These are phyloP conservation scores for Autographa gamma DNA, from an alignment of 2,888 invertebrate genomes.

Conservation along the genomic window DNA sequence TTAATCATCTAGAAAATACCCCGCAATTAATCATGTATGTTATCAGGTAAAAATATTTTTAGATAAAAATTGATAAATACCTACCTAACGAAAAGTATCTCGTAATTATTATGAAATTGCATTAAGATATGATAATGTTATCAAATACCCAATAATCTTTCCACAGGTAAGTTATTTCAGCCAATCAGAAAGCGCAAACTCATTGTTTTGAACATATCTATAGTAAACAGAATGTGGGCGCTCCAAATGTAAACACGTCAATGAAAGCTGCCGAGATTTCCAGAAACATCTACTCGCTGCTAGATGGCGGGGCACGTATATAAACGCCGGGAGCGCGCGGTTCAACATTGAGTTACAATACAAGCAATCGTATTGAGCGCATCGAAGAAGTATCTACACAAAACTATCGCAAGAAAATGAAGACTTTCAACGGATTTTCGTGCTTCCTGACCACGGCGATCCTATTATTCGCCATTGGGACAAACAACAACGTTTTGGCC, in stretches of 20 bases:
- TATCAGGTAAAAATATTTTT: not conserved
- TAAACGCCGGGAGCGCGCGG: conserved; percentile 53
- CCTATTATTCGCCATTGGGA: conserved; percentile 44
- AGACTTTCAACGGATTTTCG: conserved; percentile 39
- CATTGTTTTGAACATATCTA: conserved; percentile 33
- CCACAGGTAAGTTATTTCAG: conserved; percentile 3
- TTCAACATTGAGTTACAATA: conserved; percentile 37
- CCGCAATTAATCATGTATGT: conserved; percentile 3
- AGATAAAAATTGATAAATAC: not conserved
- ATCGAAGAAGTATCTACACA: conserved; percentile 10
- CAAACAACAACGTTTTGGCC: conserved; percentile 38
- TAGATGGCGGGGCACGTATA: conserved; percentile 73
- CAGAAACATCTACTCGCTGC: conserved; percentile 69
- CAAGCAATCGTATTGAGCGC: conserved; percentile 20
- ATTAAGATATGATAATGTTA: conserved; percentile 12
- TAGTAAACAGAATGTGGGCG: conserved; percentile 37
- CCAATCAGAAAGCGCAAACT: conserved; percentile 33
- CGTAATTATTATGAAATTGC: conserved; percentile 25
- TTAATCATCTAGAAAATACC: conserved; percentile 20
- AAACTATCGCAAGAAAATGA: conserved; percentile 50
- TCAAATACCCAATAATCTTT: conserved; percentile 1
- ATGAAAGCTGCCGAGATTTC: conserved; percentile 52
- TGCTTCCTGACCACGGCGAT: conserved; percentile 41
- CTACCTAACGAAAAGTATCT: not conserved
- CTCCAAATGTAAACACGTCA: conserved; percentile 35